Evolutionary conservation across 2,888 invertebrate genomes (phyloP), one percentile per base, ranked within the genome.

Genomic region (Drosophila barbarae): DNA sequence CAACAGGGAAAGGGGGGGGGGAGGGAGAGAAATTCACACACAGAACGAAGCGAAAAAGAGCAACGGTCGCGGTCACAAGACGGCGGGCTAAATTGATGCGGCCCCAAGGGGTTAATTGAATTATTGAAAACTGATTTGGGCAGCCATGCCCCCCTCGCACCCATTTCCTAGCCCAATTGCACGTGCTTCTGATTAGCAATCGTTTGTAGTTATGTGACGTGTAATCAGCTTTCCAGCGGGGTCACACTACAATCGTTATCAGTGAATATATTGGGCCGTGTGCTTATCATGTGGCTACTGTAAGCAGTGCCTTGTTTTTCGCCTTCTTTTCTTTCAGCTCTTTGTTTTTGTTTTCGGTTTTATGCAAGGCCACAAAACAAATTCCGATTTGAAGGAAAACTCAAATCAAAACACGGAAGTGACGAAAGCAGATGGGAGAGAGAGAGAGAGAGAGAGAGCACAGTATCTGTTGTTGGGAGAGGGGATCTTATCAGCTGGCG

Each of bases 31-130:
- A 42, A 42, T 42, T 42, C 42, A 26, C 26, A 23, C 32, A n/a
- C 5, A 13, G 13, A 36, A 26, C 28, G 21, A 18, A 36, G 28
- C 12, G 35, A 18, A 28, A 13, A 36, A 10, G 35, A 55, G 36
- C 36, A 26, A 10, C 15, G 39, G 36, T 39, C 13, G 38, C 34
- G 23, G 61, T 53, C 69, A 69, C 54, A 41, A 59, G 69, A 41
- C 44, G 49, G 12, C 23, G 15, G 35, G 38, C 46, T 69, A 72
- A 84, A 87, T 85, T 80, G 71, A 77, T 79, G 80, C 81, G 85
- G 76, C 79, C 87, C 76, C 74, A 72, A 55, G 70, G 80, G 86
- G 86, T 88, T 86, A 82, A 87, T 74, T 83, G 69, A 85, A 82
- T 85, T 79, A 80, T 79, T 65, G 57, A 71, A 69, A 77, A 79